Conservation (phyloP, 1,140 invertebrate species). For the Mesaphorura yosii region DNA sequence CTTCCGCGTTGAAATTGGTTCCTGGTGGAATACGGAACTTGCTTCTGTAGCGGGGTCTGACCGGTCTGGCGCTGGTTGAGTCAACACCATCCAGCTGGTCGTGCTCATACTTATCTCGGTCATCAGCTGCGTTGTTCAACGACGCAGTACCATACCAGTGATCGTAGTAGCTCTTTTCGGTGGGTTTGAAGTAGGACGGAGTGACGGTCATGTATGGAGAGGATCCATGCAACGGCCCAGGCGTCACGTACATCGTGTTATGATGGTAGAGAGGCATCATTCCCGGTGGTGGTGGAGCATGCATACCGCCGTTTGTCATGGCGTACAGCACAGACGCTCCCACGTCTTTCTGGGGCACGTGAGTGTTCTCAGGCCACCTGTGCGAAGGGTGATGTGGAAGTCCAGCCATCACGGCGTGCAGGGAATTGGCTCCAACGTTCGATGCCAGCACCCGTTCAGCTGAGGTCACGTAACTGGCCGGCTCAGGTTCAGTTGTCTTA, state of each 20-base stretch:
- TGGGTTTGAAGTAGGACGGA: background rate
- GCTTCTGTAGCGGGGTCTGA: conserved; percentile 18
- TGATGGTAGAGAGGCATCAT: background rate
- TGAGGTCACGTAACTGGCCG: background rate
- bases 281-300: conserved; percentile 3
- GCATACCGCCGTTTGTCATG: conserved; percentile 22
- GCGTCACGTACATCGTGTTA: background rate
- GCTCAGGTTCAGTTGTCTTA: background rate
- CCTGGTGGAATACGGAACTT: conserved; percentile 9
- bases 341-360: conserved; percentile 11
- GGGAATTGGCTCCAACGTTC: conserved; percentile 19
- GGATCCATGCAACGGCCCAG: too few species aligned
- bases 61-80: background rate
- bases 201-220: too few species aligned
- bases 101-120: too few species aligned
- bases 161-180: too few species aligned
- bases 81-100: background rate
- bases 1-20: background rate
- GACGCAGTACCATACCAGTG: too few species aligned
- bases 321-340: conserved; percentile 22
- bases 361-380: background rate
- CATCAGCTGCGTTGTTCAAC: too few species aligned
- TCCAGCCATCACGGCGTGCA: conserved; percentile 27
- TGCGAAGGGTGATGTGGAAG: background rate
- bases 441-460: background rate